phyloP scores from a whole-genome alignment of 2,888 invertebrate species.

The Pandemis heparana region DNA sequence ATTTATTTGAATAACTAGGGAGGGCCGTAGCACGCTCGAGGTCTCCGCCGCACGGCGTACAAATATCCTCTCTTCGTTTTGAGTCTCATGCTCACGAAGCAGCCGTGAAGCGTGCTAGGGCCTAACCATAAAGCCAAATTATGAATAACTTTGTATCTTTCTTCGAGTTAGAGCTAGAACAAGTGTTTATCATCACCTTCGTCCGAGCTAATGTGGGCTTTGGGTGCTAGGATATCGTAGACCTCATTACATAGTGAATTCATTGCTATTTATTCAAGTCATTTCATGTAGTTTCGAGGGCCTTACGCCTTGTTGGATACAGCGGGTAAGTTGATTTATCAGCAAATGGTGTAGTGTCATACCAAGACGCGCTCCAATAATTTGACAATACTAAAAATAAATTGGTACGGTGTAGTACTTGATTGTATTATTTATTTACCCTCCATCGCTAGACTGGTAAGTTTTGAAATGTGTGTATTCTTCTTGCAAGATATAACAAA shows the following conservation, averaged over 20 bases:
- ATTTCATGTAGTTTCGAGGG: slow-evolving; percentile 45
- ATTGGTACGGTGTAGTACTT: slow-evolving; percentile 77
- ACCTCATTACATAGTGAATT: slow-evolving; percentile 36
- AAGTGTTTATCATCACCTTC: slow-evolving; percentile 11
- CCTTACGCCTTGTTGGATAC: slow-evolving; percentile 30
- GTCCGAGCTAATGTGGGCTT: slow-evolving; percentile 25
- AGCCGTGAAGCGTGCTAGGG: slow-evolving; percentile 9
- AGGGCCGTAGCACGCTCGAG: slow-evolving; percentile 2
- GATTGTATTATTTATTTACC: slow-evolving; percentile 45
- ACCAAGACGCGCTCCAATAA: slow-evolving; percentile 59
- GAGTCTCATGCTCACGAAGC: background rate
- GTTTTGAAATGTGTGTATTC: background rate
- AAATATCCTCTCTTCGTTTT: background rate
- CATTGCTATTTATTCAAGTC: slow-evolving; percentile 47
- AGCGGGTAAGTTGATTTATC: slow-evolving; percentile 44
- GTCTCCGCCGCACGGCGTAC: background rate
- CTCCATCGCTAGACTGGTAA: background rate
- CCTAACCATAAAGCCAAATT: slow-evolving; percentile 10
- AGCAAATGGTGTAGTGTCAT: slow-evolving; percentile 46
- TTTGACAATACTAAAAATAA: slow-evolving; percentile 81
- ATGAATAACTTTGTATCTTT: slow-evolving; percentile 20
- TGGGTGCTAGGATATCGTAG: slow-evolving; percentile 28
- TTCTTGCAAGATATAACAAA: background rate
- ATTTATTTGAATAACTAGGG: slow-evolving; percentile 26
- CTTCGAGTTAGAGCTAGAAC: slow-evolving; percentile 13